Evolutionary conservation across 2,888 invertebrate genomes (phyloP).

Genomic region (Drosophila subsilvestris): DNA sequence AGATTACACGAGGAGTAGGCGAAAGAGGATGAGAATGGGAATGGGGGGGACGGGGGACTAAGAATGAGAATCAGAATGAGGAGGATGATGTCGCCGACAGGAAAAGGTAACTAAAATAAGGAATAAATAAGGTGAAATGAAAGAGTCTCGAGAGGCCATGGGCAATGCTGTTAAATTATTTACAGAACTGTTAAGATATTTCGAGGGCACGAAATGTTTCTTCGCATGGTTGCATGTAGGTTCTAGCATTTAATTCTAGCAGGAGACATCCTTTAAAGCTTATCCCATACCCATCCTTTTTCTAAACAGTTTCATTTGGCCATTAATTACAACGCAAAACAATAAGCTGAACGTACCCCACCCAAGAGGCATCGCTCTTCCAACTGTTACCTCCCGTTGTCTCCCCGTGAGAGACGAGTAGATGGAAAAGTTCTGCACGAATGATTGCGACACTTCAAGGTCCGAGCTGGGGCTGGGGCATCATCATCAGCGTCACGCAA

Average conservation of each 20-base stretch:
- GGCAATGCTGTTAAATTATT: not conserved
- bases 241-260: no score
- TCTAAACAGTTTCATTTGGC: constrained; percentile 13
- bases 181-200: not conserved
- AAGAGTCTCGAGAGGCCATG: constrained; percentile 4
- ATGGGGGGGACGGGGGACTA: constrained; percentile 9
- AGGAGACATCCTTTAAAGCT: no score
- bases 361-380: constrained; percentile 23
- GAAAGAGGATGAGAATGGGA: constrained; percentile 11
- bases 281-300: not conserved
- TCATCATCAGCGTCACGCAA: constrained; percentile 61
- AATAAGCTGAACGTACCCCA: constrained; percentile 6
- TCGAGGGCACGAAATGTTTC: no score
- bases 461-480: constrained; percentile 28
- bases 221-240: no score
- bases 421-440: constrained; percentile 68
- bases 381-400: constrained; percentile 58
- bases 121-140: constrained; percentile 18
- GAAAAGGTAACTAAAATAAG: constrained; percentile 22
- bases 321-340: constrained; percentile 36
- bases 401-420: constrained; percentile 22
- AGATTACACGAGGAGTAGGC: constrained; percentile 55
- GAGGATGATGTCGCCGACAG: constrained; percentile 35
- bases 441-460: constrained; percentile 68
- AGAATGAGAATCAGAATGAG: constrained; percentile 26